Conservation (phyloP, 2,113 vertebrate genomes). For the Nycticebus coucang region DNA sequence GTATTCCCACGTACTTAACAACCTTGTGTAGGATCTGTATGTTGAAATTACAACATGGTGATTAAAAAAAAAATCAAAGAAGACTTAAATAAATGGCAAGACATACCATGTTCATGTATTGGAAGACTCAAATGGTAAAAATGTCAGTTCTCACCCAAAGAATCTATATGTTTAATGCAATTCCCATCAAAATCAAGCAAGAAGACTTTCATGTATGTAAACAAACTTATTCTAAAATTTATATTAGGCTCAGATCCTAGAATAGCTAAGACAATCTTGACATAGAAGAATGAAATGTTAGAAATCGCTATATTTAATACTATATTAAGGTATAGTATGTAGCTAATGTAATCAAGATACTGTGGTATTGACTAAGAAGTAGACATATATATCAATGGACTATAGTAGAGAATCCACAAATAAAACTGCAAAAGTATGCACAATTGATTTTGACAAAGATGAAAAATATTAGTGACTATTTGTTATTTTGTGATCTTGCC, state of each 20-base stretch:
- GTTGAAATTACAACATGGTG: constrained; percentile 9
- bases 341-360: not conserved
- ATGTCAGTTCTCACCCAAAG: not conserved
- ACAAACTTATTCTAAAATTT: constrained; percentile 9
- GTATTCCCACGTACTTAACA: not conserved
- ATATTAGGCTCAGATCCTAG: not conserved
- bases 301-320: not conserved
- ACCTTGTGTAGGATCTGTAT: not conserved
- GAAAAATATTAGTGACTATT: not conserved
- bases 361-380: not conserved
- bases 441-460: not conserved
- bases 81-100: constrained; percentile 8
- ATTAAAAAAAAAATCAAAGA: not conserved
- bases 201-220: not conserved
- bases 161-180: not conserved
- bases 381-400: not conserved
- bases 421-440: not conserved
- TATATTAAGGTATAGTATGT: not conserved
- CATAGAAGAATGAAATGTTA: not conserved
- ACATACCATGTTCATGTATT: not conserved
- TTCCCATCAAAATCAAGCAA: constrained; percentile 31
- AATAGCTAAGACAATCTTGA: not conserved
- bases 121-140: not conserved
- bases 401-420: not conserved
- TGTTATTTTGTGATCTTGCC: constrained; percentile 25